Conservation (phyloP, 1,140 invertebrate species). For the Hesperophylax magnus region DNA sequence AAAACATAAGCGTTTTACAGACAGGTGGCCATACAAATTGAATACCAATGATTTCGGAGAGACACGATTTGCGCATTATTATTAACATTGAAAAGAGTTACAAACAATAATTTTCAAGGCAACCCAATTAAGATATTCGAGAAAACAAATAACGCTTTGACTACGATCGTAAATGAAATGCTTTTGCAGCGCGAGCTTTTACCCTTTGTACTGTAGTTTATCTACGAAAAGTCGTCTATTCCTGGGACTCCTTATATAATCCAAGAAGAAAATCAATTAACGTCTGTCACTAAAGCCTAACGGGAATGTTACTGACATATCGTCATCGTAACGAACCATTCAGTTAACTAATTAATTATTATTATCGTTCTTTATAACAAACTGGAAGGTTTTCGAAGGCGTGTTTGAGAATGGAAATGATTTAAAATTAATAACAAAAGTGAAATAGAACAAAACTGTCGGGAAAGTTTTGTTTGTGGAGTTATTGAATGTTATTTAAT, state of each 20-base stretch:
- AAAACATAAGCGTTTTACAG: too few relatives aligned
- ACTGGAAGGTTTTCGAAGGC: too few relatives aligned
- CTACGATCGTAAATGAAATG: background rate
- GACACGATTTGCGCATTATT: too few relatives aligned
- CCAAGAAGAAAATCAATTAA: slow-evolving; percentile 22
- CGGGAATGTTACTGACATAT: background rate
- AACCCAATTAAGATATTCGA: background rate
- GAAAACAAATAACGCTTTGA: background rate
- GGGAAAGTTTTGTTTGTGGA: too few relatives aligned
- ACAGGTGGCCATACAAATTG: too few relatives aligned
- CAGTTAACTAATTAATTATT: background rate
- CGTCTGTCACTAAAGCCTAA: background rate
- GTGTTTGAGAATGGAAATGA: too few relatives aligned
- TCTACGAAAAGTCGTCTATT: slow-evolving; percentile 11
- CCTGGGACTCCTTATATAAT: background rate
- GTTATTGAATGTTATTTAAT: too few relatives aligned
- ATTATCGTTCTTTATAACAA: too few relatives aligned
- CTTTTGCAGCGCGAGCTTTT: background rate
- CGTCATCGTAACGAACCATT: background rate
- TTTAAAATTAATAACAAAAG: too few relatives aligned
- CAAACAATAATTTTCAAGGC: background rate
- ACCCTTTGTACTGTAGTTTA: background rate
- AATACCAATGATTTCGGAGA: too few relatives aligned
- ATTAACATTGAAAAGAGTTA: too few relatives aligned
- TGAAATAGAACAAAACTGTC: too few relatives aligned